Conservation (phyloP, 2,888 invertebrate genomes). For the Empis livida region DNA sequence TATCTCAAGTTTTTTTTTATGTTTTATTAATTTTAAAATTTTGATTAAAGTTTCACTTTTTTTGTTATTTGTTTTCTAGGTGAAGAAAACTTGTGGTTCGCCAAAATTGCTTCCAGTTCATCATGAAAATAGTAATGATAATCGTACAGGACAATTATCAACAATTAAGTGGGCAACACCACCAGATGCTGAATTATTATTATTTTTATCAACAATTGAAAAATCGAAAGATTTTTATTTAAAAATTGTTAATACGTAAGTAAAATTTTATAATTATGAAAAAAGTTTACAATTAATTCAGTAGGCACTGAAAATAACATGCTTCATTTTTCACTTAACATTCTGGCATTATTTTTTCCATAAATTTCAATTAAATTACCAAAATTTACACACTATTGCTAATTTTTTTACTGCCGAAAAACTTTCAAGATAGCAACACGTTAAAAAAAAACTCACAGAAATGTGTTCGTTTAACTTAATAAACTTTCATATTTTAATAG, state of each 20-base stretch:
- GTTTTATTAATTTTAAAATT: not conserved
- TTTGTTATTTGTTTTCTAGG: slow-evolving; percentile 31
- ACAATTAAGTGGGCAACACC: slow-evolving; percentile 47
- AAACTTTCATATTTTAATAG: too few relatives aligned
- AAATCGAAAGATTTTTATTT: slow-evolving; percentile 73
- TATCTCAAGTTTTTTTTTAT: too few relatives aligned
- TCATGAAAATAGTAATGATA: slow-evolving; percentile 22
- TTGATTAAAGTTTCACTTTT: not conserved
- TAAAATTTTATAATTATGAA: slow-evolving; percentile 9
- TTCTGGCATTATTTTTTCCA: too few relatives aligned
- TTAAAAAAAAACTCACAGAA: too few relatives aligned
- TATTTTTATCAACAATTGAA: slow-evolving; percentile 50
- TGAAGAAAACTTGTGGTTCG: slow-evolving; percentile 41
- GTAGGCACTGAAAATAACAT: too few relatives aligned
- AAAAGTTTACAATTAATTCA: too few relatives aligned
- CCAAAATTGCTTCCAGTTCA: slow-evolving; percentile 31
- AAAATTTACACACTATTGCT: too few relatives aligned
- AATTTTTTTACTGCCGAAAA: too few relatives aligned
- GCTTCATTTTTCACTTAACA: too few relatives aligned
- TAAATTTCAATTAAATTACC: too few relatives aligned
- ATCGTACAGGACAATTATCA: slow-evolving; percentile 29
- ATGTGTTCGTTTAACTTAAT: too few relatives aligned
- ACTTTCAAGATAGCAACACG: too few relatives aligned
- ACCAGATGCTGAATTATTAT: slow-evolving; percentile 48
- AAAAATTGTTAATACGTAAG: slow-evolving; percentile 57